A percentile compares a stretch with the other conserved stretches of the same genome.
phyloP scores from a whole-genome alignment of 2,888 invertebrate genomes.

The Nephrotoma appendiculata region DNA sequence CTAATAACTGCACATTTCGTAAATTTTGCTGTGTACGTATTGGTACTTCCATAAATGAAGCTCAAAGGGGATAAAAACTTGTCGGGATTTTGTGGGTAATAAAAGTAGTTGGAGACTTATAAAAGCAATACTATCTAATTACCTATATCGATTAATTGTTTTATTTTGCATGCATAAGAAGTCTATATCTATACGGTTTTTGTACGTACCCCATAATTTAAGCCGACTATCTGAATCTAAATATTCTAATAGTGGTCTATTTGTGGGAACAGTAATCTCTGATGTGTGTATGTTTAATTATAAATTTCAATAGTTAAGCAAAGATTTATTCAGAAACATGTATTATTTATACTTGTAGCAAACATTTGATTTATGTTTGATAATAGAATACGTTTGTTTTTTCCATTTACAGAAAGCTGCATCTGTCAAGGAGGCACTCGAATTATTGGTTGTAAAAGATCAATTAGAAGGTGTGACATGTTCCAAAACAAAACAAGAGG shows the following conservation, averaged over 20 bases:
- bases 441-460: slow-evolving; percentile 71
- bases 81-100: no score
- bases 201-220: neutral
- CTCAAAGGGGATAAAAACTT: no score
- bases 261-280: slow-evolving; percentile 1
- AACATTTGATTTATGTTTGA: neutral
- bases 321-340: slow-evolving; percentile 2
- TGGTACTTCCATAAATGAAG: no score
- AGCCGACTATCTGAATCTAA: neutral
- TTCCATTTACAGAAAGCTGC: slow-evolving; percentile 49
- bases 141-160: neutral
- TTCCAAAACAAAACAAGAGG: slow-evolving; percentile 63
- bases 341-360: neutral
- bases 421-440: slow-evolving; percentile 75
- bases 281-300: neutral
- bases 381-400: slow-evolving; percentile 1
- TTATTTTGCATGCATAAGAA: neutral
- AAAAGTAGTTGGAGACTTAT: no score
- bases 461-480: slow-evolving; percentile 76
- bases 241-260: neutral
- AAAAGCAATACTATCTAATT: no score
- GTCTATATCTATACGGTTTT: no score
- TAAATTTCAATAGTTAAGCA: neutral
- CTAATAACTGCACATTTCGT: no score
- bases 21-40: no score